These are phyloP conservation scores for Cyprinella venusta DNA, from an alignment of 2,797 vertebrate genomes.

Conservation along the genomic window DNA sequence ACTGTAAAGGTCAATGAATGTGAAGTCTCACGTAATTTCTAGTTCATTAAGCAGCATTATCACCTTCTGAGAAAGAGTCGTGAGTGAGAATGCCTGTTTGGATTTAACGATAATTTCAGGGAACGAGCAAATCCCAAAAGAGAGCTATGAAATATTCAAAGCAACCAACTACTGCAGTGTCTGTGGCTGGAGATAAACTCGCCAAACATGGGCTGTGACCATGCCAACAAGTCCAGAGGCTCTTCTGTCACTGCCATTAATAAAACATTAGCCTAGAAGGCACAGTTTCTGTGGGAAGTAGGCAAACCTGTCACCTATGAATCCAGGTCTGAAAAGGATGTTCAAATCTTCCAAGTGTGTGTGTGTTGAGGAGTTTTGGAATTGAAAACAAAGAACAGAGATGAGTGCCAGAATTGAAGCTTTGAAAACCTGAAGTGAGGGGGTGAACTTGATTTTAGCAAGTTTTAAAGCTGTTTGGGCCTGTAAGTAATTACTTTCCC, in stretches of 20 bases:
- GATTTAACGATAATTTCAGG: constrained; percentile 19
- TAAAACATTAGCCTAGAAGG: constrained; percentile 52
- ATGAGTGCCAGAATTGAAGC: not conserved
- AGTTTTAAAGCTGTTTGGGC: not conserved
- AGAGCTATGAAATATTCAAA: constrained; percentile 56
- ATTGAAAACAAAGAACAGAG: not conserved
- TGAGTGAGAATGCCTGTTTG: constrained; percentile 1
- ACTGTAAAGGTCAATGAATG: constrained; percentile 22
- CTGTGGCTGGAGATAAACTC: constrained; percentile 58
- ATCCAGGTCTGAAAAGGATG: not conserved
- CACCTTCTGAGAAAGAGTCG: not conserved
- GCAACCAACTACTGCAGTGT: constrained; percentile 34
- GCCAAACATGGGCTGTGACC: constrained; percentile 41
- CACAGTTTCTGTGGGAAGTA: constrained; percentile 23
- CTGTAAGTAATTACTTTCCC: not conserved
- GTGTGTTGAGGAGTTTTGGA: not conserved
- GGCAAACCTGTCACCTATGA: constrained; percentile 31
- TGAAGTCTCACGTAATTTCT: constrained; percentile 18
- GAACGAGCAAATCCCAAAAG: constrained; percentile 21
- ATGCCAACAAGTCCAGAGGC: constrained; percentile 23
- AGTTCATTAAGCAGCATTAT: constrained; percentile 29
- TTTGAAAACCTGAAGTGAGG: constrained; percentile 4
- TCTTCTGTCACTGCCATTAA: constrained; percentile 44
- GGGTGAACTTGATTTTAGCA: not conserved
- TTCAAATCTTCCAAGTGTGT: not conserved